These are phyloP conservation scores for Celastrina argiolus DNA, from an alignment of 2,888 invertebrate genomes.

Conservation along the genomic window DNA sequence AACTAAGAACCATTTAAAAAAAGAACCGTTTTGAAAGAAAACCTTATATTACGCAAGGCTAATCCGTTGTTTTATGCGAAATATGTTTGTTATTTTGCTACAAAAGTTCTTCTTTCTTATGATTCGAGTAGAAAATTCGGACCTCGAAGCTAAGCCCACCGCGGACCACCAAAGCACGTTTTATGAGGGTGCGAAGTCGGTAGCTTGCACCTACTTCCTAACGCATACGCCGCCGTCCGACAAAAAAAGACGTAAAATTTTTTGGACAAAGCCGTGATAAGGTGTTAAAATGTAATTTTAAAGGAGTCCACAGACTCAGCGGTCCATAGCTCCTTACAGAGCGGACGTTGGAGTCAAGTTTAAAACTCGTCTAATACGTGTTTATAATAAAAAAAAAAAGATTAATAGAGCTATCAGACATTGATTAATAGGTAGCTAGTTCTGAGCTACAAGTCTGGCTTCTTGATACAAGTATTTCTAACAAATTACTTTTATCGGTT, in stretches of 20 bases:
- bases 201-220: conserved; percentile 48
- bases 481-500: not conserved
- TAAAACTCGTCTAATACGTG: not conserved
- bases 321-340: not conserved
- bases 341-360: not conserved
- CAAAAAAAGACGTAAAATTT: conserved; percentile 11
- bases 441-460: not conserved
- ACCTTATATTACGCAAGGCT: too few relatives aligned
- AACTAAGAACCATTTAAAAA: too few relatives aligned
- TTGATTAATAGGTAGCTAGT: not conserved
- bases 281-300: conserved; percentile 24
- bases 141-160: conserved; percentile 18
- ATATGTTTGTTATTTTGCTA: too few relatives aligned
- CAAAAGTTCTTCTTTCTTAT: not conserved
- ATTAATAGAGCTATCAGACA: not conserved
- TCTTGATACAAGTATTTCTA: not conserved
- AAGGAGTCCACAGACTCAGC: not conserved
- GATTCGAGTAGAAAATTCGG: not conserved
- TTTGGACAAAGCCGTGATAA: conserved; percentile 15
- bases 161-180: conserved; percentile 49
- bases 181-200: conserved; percentile 55
- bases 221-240: conserved; percentile 30
- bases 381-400: not conserved
- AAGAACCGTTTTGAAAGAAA: too few relatives aligned
- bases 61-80: too few relatives aligned